Percentiles rank a stretch among this genome's conserved stretches.
Evolutionary conservation across 2,797 vertebrate genomes (phyloP).

Genomic region (Propithecus perrieri): DNA sequence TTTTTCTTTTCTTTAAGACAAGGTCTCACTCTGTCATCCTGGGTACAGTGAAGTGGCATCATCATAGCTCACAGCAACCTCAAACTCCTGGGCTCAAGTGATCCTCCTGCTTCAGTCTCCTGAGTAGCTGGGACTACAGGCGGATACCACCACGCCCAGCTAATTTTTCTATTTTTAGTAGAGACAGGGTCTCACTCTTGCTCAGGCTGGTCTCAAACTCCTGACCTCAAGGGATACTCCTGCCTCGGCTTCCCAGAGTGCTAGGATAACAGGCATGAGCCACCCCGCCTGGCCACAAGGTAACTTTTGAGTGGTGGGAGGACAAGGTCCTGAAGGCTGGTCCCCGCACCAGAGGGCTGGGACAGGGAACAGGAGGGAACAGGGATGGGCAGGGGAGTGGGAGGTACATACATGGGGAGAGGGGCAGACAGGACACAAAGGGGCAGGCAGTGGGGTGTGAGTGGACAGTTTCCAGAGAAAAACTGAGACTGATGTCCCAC

Average conservation of each 20-base stretch:
- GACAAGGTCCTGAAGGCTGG: fast-evolving
- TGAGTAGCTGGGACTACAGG: neutral
- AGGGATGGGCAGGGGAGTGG: no score
- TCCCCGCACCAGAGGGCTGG: neutral
- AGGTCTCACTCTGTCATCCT: neutral
- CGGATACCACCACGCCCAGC: no score
- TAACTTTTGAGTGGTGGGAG: neutral
- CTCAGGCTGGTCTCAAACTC: neutral
- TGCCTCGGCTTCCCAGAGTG: neutral
- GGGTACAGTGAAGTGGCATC: neutral
- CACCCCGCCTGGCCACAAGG: no score
- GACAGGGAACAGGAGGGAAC: neutral
- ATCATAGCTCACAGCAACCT: neutral
- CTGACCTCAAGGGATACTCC: neutral
- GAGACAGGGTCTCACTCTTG: neutral
- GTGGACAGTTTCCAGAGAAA: neutral
- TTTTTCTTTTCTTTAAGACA: neutral
- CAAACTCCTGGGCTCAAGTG: neutral
- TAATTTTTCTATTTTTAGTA: neutral
- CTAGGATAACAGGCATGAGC: no score
- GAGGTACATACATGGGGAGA: fast-evolving
- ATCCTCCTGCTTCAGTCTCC: neutral
- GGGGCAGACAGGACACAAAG: neutral
- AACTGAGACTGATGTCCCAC: no score
- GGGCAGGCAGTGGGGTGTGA: neutral